Conservation (phyloP, 2,113 vertebrate species). For the Epinephelus moara region DNA sequence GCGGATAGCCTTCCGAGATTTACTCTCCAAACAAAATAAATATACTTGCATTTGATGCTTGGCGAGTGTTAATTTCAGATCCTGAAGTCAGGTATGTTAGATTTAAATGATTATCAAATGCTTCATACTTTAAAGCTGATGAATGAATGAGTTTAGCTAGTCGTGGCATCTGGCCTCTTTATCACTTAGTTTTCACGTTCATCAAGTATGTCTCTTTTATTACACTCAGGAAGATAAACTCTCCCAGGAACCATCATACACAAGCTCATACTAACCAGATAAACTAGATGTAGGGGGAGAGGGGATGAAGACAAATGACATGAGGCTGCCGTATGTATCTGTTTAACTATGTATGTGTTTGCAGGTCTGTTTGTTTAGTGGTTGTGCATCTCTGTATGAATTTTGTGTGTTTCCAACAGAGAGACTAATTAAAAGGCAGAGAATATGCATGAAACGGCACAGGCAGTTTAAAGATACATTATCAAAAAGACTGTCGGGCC, state of each 20-base stretch:
- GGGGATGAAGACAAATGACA: constrained; percentile 27
- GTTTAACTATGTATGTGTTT: constrained; percentile 50
- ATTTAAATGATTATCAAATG: constrained; percentile 1
- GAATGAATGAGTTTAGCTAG: not conserved
- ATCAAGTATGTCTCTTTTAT: constrained; percentile 13
- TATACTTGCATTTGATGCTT: too few relatives aligned
- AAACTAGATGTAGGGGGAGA: not conserved
- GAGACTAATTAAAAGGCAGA: constrained; percentile 62
- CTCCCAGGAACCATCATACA: constrained; percentile 15
- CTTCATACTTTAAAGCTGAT: not conserved
- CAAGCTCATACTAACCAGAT: constrained; percentile 12
- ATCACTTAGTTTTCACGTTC: constrained; percentile 8
- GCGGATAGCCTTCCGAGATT: too few relatives aligned
- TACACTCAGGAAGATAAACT: constrained; percentile 8
- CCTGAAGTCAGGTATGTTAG: not conserved
- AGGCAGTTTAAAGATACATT: constrained; percentile 63
- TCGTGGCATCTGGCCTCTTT: not conserved
- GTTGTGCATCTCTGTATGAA: constrained; percentile 25
- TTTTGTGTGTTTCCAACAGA: constrained; percentile 37
- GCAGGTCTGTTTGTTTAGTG: constrained; percentile 33
- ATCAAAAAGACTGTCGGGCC: constrained; percentile 67
- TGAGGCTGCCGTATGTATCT: constrained; percentile 37
- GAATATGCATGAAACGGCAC: constrained; percentile 68
- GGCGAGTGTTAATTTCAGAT: too few relatives aligned
- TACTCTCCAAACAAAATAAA: too few relatives aligned